These are phyloP conservation scores for Agrypnus murinus DNA, from an alignment of 2,888 invertebrate species.

Conservation along the genomic window DNA sequence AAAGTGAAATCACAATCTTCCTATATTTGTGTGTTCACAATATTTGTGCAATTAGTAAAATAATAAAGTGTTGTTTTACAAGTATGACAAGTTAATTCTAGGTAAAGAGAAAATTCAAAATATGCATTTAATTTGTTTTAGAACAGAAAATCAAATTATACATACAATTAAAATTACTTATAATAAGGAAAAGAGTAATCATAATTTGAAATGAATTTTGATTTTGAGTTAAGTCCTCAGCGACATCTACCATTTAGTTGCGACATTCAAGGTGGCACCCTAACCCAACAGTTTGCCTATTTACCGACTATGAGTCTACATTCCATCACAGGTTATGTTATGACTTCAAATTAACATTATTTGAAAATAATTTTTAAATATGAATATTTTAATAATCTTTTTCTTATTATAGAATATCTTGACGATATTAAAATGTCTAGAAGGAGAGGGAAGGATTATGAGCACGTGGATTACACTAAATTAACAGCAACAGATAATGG, in stretches of 20 bases:
- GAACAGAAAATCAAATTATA: no score
- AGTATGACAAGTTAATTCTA: no score
- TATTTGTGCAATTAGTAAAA: no score
- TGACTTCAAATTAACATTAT: no score
- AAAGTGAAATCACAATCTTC: no score
- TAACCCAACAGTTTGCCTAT: slow-evolving; percentile 57
- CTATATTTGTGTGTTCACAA: no score
- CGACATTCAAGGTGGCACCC: slow-evolving; percentile 50
- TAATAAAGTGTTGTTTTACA: no score
- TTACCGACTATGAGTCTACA: slow-evolving; percentile 64
- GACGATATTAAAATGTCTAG: slow-evolving; percentile 76
- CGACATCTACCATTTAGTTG: slow-evolving; percentile 55
- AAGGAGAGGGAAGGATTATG: slow-evolving; percentile 74
- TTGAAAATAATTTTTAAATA: slow-evolving; percentile 19
- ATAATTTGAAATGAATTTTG: slow-evolving; percentile 37
- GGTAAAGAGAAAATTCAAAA: no score
- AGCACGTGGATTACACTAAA: slow-evolving; percentile 78
- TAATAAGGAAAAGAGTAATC: no score
- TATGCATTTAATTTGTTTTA: no score
- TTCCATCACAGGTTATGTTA: slow-evolving; percentile 64
- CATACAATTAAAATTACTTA: no score
- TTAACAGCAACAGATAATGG: slow-evolving; percentile 76
- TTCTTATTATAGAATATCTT: slow-evolving; percentile 69
- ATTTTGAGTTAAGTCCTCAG: slow-evolving; percentile 42
- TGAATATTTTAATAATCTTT: no score